Percentiles rank a stretch among this genome's conserved stretches.
Evolutionary conservation across 2,888 invertebrate genomes (phyloP).

Genomic region (Bugulina stolonifera): DNA sequence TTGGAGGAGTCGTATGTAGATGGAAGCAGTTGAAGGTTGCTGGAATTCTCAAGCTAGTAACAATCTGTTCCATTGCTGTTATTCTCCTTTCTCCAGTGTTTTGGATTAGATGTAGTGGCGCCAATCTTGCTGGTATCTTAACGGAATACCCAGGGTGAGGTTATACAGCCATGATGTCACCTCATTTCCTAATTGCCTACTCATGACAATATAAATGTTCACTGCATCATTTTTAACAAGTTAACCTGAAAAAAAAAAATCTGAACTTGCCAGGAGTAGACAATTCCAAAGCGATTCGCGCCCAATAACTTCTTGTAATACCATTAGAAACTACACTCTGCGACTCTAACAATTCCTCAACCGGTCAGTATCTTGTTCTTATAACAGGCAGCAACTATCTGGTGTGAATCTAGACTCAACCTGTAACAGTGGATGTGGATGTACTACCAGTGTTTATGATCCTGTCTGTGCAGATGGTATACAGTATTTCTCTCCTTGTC

Average conservation of each 20-base stretch:
- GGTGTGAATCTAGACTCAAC: conserved; percentile 27
- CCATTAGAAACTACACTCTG: no score
- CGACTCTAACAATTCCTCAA: no score
- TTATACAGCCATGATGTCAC: no score
- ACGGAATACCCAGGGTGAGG: conserved; percentile 2
- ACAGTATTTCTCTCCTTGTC: conserved; percentile 68
- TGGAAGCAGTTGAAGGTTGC: conserved; percentile 38
- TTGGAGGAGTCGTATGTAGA: conserved; percentile 43
- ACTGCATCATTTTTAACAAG: no score
- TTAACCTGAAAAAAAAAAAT: no score
- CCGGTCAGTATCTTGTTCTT: no score
- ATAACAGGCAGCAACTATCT: no score
- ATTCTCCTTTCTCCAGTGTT: neutral
- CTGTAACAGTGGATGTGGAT: conserved; percentile 62
- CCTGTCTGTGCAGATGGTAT: conserved; percentile 62
- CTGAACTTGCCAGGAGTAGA: no score
- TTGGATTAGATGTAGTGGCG: neutral
- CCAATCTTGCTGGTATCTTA: neutral
- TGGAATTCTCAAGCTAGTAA: conserved; percentile 39
- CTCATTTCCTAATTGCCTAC: no score
- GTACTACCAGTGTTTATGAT: conserved; percentile 60
- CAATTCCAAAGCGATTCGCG: no score
- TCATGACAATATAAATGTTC: no score
- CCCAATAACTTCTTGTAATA: no score
- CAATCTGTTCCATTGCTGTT: conserved; percentile 26